Base-by-base conservation (phyloP, 2,888 invertebrate genomes). In the Conistra vaccinii region DNA sequence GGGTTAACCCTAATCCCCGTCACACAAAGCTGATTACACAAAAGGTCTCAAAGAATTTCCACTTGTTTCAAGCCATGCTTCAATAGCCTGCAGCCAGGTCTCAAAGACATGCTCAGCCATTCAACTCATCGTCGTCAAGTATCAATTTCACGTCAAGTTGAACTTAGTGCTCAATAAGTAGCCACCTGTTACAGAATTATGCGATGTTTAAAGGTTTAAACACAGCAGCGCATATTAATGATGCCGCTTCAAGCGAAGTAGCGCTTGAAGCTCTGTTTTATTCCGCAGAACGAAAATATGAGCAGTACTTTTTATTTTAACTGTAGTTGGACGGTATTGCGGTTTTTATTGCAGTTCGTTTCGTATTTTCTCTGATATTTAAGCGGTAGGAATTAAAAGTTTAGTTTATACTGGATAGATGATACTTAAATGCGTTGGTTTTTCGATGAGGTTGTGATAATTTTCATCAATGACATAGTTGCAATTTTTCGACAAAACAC, bases 131-230 rank as follows among this genome's bases (percentile, higher is more conserved):
- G 66, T n/a, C 32, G 67, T 66, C 73, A 67, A 81, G 82, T 81
- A 83, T 81, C 85, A 85, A 81, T 82, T 75, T 62, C 66, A 58
- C 58, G 45, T 69, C 53, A 67, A 80, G 82, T 80, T 60, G 69
- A 75, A 75, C 69, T 75, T 62, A 80, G 69, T 80, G 51, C 62
- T 80, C 84, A 75, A 75, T 82, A 84, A 84, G 81, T 83, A 80
- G 81, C 85, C 83, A 85, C 83, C 83, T 83, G 83, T 83, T 83
- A 83, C 70, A 20, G 58, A 60, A 65, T 81, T 81, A 81, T 74
- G 53, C 85, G 61, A 69, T 75, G 66, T 69, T 75, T 75, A 67
- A 77, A 78, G 51, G 58, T 69, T 73, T 67, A 73, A 83, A 69
- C 62, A 84, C 68, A 67, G 80, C 75, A 71, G 51, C 61, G 70